Base-by-base conservation (phyloP, 1,140 invertebrate genomes). In the Fopius arisanus region DNA sequence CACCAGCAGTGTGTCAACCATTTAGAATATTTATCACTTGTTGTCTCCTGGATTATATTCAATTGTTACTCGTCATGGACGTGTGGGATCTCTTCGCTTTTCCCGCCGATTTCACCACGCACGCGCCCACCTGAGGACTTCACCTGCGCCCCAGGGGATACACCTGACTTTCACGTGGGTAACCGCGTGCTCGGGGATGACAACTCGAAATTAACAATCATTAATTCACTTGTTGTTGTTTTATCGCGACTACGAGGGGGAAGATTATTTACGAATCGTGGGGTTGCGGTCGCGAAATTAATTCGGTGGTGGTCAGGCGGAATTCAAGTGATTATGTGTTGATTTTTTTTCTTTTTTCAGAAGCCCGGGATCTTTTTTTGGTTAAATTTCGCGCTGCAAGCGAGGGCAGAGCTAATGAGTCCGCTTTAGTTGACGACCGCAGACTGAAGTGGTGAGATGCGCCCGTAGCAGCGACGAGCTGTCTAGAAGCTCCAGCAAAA, bases 371-470 rank as follows among this genome's bases (percentile, higher is more conserved):
- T 77, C 70, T 70, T 77, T 63, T 73, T 28, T 7, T 59, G 21
- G 4, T 28, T 62, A n/a, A 29, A 62, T 62, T 28, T 16, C 77
- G 69, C 78, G 77, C 63, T 40, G 72, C 33, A 3, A 76, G 75
- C 78, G 81, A 72, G 75, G 80, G 77, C 63, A 65, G 65, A 76
- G 78, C 75, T 79, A 83, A 83, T 80, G 80, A 78, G 76, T 70
- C 77, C 78, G 75, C 75, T 79, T 80, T 82, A 82, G 77, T 77
- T 77, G 81, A 77, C 82, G 78, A 82, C 72, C 81, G 82, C 80
- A 77, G 76, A 83, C 82, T 83, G 72, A 23, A 73, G 79, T 79
- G 77, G 78, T 80, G 74, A 78, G 82, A 83, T 84, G 81, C 78
- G 78, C 76, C 81, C 78, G 81, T 77, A 79, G 77, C 73, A 79